These are phyloP conservation scores for Herpailurus yagouaroundi DNA, from an alignment of 2,113 vertebrate species.

Conservation along the genomic window DNA sequence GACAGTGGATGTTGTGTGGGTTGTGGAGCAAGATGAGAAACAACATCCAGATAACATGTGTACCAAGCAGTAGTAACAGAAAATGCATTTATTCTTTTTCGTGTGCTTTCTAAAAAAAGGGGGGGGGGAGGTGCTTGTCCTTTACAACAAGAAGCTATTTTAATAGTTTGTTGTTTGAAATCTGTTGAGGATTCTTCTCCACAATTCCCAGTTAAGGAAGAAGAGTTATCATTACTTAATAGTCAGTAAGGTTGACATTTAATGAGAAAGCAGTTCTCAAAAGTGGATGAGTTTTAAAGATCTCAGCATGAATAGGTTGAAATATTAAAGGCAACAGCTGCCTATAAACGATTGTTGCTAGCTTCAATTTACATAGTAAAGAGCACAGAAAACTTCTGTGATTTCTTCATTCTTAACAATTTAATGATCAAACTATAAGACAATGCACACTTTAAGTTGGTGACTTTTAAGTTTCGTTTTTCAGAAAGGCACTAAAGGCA, in stretches of 20 bases:
- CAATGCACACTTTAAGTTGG: constrained; percentile 8
- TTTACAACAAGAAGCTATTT: constrained; percentile 42
- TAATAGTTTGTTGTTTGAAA: constrained; percentile 59
- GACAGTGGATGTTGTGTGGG: not conserved
- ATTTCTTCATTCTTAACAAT: constrained; percentile 60
- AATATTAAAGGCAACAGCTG: constrained; percentile 75
- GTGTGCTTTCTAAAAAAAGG: not conserved
- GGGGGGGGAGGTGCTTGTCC: too few species aligned
- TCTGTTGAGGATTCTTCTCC: not conserved
- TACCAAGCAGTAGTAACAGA: constrained; percentile 5
- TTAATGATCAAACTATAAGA: constrained; percentile 56
- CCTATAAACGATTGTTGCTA: constrained; percentile 52
- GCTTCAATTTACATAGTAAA: constrained; percentile 71
- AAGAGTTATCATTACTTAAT: constrained; percentile 55
- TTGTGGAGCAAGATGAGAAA: constrained; percentile 19
- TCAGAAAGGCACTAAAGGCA: constrained; percentile 22
- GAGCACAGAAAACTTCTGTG: constrained; percentile 47
- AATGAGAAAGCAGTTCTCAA: constrained; percentile 70
- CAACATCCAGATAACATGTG: not conserved
- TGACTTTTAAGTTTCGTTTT: constrained; percentile 64
- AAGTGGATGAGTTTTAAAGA: constrained; percentile 62
- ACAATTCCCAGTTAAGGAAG: constrained; percentile 23
- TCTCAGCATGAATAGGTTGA: constrained; percentile 68
- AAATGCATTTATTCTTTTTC: constrained; percentile 20
- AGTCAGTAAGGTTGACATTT: constrained; percentile 59